Evolutionary conservation across 2,113 vertebrate species (phyloP).

Genomic region (Eublepharis macularius): DNA sequence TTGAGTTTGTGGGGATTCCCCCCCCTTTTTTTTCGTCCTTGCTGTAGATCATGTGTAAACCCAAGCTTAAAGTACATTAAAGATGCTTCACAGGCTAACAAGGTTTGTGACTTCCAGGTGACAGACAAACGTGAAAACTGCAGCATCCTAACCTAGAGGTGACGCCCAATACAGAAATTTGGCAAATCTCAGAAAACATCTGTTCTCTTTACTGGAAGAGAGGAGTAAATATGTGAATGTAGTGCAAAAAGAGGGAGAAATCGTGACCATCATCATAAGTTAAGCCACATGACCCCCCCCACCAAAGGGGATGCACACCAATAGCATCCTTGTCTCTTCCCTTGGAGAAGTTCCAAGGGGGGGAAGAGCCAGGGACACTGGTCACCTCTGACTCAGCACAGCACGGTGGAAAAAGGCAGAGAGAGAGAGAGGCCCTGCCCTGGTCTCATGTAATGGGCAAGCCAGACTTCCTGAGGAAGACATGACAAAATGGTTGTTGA

Average conservation of each 20-base stretch:
- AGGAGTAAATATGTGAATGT: background rate
- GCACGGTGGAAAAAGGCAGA: background rate
- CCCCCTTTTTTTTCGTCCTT: no score
- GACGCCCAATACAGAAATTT: background rate
- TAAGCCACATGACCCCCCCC: no score
- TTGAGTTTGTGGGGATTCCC: no score
- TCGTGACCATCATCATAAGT: background rate
- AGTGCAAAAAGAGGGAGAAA: background rate
- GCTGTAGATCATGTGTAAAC: background rate
- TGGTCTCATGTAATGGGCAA: background rate
- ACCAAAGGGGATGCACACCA: background rate
- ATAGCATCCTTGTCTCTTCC: background rate
- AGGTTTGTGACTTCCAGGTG: background rate
- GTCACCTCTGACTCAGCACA: background rate
- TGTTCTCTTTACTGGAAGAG: background rate
- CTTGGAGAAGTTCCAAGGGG: background rate
- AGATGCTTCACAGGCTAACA: background rate
- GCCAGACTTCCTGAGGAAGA: background rate
- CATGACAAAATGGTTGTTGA: no score
- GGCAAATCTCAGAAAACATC: background rate
- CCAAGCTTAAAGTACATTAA: background rate
- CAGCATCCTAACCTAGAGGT: background rate
- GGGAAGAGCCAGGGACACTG: no score
- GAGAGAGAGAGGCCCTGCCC: background rate
- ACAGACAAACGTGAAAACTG: background rate